Base-by-base conservation (phyloP, 2,888 invertebrate species). In the Eristalis arbustorum region DNA sequence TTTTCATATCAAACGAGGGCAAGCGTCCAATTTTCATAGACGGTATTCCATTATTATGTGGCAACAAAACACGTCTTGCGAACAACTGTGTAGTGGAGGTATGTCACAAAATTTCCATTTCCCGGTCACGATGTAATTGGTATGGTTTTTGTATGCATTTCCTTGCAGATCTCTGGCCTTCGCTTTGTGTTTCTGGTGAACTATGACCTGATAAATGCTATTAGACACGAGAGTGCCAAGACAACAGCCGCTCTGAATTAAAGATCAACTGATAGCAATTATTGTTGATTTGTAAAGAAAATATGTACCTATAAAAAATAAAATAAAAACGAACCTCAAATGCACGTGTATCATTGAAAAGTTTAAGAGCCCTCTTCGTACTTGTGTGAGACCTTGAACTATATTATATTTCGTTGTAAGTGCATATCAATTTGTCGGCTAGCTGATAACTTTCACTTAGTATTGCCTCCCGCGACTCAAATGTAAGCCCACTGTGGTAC, bases 11-110 rank as follows among this genome's bases (percentile, higher is more conserved):
- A 23, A 99, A 99, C 63, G 98, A 98, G 92, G 99, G 99, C 23
- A 98, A 98, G 91, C 94, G 98, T 83, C 97, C 98, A 2, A 96
- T 99, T 90, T 98, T 97, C 92, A 97, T 99, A 5, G 98, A 99
- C 92, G 98, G 98, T 1, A 95, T 96, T 83, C 98, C 98, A 0
- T 95, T 99, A 74, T 94, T 98, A 11, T 95, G 95, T 69, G 98
- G 98, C 63, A 97, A 96, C 92, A 98, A 98, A 94, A 96, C 97
- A 77, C 96, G 97, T 90, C 94, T 99, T 18, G 96, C 96, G 91
- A 98, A 99, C 93, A 98, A 98, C 92, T 97, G 98, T 88, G 97
- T 98, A 13, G 96, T 99, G 73, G 99, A 99, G 95, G 97, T 97
- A 92, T 89, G 90, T 78, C 18, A 31, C 10, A 31, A 4, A 3